Base-by-base conservation (phyloP, 2,888 invertebrate genomes). In the Caenorhabditis uteleia region DNA sequence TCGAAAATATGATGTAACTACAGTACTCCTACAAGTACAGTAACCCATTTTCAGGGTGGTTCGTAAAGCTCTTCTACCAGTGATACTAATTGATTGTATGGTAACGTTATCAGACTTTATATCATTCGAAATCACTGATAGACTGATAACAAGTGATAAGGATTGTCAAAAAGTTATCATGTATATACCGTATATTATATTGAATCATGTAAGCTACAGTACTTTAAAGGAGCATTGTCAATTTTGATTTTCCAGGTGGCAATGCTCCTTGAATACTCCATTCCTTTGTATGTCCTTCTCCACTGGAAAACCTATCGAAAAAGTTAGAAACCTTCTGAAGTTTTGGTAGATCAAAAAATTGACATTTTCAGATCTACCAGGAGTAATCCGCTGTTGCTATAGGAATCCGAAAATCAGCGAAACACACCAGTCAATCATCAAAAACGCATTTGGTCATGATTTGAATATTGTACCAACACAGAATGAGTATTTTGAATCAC, bases 1-100 rank as follows among this genome's bases (percentile, higher is more conserved):
- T 60, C 7, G 60, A 60, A 23, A 60, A 60, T 16, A 45, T 60
- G 60, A 40, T 60, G 60, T 54, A 45, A 48, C 44, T 42, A 23
- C 16, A 10, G 1, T 4, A 6, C 18, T 36, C 5, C 20, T 12
- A 7, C n/a, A 29, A 38, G 16, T 18, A 20, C 7, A 20, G 20
- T 7, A 38, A 38, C 21, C n/a, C 8, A 6, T 18, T 40, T 58
- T 47, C 47, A 60, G 60, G 33, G 47, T 53, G 25, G 60, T 60
- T 4, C 43, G 60, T 27, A 60, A 60, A 44, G 60, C 43, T 2
- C 38, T 60, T 6, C 54, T 60, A 16, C 60, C 60, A n/a, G 53
- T 60, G 3, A 49, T 60, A 10, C 20, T 60, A 8, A 26, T 60
- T 14, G 54, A 54, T 39, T 49, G 53, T 27, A 6, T 54, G 10